These are phyloP conservation scores for Drosophila erecta DNA, from an alignment of 1,140 invertebrate genomes.

Conservation along the genomic window DNA sequence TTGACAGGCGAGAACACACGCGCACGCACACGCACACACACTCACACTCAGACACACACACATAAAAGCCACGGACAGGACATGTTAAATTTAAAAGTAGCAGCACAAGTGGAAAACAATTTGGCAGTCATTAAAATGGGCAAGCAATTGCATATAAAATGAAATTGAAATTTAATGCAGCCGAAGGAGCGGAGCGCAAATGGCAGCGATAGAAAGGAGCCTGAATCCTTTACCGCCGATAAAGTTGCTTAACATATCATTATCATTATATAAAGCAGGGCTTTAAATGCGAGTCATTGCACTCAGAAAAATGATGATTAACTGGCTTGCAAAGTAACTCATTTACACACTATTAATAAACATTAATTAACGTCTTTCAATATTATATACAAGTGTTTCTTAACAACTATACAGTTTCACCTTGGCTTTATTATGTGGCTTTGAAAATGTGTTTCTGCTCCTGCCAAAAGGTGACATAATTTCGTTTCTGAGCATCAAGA, in stretches of 20 bases:
- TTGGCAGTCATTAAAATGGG: conserved; percentile 56
- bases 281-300: neutral
- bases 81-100: conserved; percentile 42
- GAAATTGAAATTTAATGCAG: conserved; percentile 39
- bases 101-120: conserved; percentile 52
- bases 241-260: conserved; percentile 36
- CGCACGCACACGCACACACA: neutral
- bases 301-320: neutral
- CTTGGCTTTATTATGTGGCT: too few relatives aligned
- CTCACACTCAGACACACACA: neutral
- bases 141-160: conserved; percentile 59
- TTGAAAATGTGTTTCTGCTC: too few relatives aligned
- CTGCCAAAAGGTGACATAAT: neutral
- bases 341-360: too few relatives aligned
- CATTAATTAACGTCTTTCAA: too few relatives aligned
- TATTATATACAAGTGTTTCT: too few relatives aligned
- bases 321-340: neutral
- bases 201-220: conserved; percentile 17
- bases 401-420: too few relatives aligned
- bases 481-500: neutral
- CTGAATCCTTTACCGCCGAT: conserved; percentile 29
- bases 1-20: conserved; percentile 54
- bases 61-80: conserved; percentile 25
- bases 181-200: neutral
- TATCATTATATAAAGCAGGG: too few relatives aligned